phyloP scores from a whole-genome alignment of 1,140 invertebrate genomes.

The Hesperophylax magnus region DNA sequence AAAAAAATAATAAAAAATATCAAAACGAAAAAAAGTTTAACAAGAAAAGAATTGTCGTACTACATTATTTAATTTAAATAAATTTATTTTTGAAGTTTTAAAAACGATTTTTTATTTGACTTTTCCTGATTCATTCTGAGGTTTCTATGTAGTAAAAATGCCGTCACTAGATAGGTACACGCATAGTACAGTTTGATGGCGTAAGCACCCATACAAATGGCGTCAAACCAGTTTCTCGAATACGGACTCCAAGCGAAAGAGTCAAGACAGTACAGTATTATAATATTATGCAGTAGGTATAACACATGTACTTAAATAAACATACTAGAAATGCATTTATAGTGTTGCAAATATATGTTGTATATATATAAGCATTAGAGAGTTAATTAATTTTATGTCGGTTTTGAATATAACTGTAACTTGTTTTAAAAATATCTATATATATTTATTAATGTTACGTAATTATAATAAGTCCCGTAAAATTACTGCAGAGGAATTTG shows the following conservation, averaged over 20 bases:
- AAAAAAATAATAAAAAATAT: too few species aligned
- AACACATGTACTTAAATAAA: slow-evolving; percentile 12
- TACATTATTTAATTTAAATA: too few species aligned
- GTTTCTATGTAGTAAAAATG: not conserved
- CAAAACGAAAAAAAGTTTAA: too few species aligned
- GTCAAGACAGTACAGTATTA: not conserved
- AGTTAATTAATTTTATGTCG: not conserved
- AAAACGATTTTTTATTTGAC: not conserved
- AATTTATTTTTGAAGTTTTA: not conserved
- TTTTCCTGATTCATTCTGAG: slow-evolving; percentile 1
- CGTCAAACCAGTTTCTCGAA: slow-evolving; percentile 46
- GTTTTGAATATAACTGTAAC: too few species aligned
- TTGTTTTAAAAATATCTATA: too few species aligned
- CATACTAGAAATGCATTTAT: slow-evolving; percentile 6
- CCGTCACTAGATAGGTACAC: slow-evolving; percentile 39
- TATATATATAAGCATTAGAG: not conserved
- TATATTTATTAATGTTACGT: too few species aligned
- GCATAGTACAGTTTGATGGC: slow-evolving; percentile 55
- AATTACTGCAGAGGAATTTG: too few species aligned
- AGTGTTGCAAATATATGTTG: not conserved
- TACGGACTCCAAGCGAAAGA: not conserved
- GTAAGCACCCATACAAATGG: slow-evolving; percentile 49
- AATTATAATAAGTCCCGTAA: too few species aligned
- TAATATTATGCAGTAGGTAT: not conserved
- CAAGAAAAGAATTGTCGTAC: too few species aligned